Conservation (phyloP, 1,140 invertebrate species). For the Aphelinus atriplicis region DNA sequence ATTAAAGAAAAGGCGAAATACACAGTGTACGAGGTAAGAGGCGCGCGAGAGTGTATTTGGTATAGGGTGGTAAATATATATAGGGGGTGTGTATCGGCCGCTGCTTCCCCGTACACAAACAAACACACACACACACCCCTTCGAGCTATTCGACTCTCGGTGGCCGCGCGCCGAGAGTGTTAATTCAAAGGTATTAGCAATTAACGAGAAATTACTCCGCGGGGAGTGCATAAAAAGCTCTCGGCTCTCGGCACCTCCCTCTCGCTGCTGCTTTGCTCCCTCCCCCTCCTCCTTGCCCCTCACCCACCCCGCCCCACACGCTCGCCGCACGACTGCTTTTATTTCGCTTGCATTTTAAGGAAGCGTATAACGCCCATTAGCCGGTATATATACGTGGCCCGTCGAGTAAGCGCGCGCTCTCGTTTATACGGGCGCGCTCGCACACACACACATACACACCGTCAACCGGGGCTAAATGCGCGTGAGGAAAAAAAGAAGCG, state of each 20-base stretch:
- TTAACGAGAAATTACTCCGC: conserved; percentile 39
- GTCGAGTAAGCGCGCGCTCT: conserved; percentile 23
- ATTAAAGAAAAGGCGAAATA: no score
- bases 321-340: conserved; percentile 14
- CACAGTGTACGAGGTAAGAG: no score
- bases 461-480: background rate
- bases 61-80: no score
- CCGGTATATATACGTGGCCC: conserved; percentile 7
- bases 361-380: conserved; percentile 34
- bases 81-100: no score
- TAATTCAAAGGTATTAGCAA: conserved; percentile 40
- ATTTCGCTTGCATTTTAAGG: conserved; percentile 35
- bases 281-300: no score
- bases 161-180: background rate
- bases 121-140: no score
- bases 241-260: background rate
- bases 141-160: no score
- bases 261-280: no score
- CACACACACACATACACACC: background rate
- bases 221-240: conserved; percentile 35
- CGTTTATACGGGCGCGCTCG: background rate
- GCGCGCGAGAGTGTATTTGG: no score
- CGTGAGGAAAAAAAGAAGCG: conserved; percentile 1
- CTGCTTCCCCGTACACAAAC: no score
- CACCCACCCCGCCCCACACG: no score